Base-by-base conservation (phyloP, 2,113 vertebrate genomes). In the Oostethus manadensis region DNA sequence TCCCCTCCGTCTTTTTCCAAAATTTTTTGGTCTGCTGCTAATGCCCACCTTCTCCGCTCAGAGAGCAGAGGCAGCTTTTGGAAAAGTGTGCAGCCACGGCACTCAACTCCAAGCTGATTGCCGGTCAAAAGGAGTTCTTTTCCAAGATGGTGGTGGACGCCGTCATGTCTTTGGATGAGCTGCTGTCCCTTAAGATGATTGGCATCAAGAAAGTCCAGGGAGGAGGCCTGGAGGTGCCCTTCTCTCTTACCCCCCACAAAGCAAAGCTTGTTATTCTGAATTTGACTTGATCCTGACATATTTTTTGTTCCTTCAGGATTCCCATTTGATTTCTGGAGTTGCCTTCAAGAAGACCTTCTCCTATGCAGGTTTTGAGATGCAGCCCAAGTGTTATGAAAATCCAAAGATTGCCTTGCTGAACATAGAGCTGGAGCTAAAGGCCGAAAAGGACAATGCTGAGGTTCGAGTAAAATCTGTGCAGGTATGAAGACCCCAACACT, bases 341-440 rank as follows among this genome's bases (percentile, higher is more conserved):
- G 96, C 97, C 1, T 99, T 99, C 70, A 99, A 99, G 89, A 99
- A 99, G 82, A 99, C 97, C 0, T 99, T 99, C 76, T 99, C 95
- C 13, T 99, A 99, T 0, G 97, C 96, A 6, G 97, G 97, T 0
- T 99, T 99, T 81, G 97, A 99, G 86, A 99, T 99, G 97, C 97
- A 99, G 74, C 95, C 94, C 57, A 99, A 99, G 76, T 91, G 90
- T 51, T 99, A 99, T 2, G 84, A 91, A 9, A 86, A 88, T 4
- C 96, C 91, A 53, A 94, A 78, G 81, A 99, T 99, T 0, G 94
- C 97, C 6, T 74, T 98, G 74, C 91, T 99, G 58, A 99, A 99
- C 0, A 88, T 99, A 26, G 97, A 99, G 82, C 89, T 99, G 40
- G 97, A 99, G 79, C 90, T 99, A 50, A 99, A 99, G 80, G 96